Base-by-base conservation (phyloP, 1,140 invertebrate species). In the Tyrophagus putrescentiae region DNA sequence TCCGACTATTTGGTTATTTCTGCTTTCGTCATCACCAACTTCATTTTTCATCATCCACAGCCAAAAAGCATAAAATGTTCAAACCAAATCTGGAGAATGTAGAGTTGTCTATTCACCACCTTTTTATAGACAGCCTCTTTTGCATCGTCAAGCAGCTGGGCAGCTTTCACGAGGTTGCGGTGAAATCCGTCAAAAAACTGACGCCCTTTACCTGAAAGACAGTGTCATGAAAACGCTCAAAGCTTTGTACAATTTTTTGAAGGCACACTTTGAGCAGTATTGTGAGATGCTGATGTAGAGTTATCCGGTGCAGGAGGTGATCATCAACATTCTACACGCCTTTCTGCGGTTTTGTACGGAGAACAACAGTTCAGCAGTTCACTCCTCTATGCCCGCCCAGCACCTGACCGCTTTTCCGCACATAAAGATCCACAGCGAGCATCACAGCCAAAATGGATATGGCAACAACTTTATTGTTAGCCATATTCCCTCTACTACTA, bases 281-380 rank as follows among this genome's bases (percentile, higher is more conserved):
- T 73, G 97, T 11, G 77, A 80, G 60, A 78, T 83, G 42, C 83
- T 89, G 72, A 82, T 95, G 0, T 80, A 80, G 48, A 78, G 77
- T 4, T 80, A 84, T 29, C 78, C 84, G 0, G 73, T 96, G 21
- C 73, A 80, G 1, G 88, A 92, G n/a, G n/a, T n/a, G 56, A 79
- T 95, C 11, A 71, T 98, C 3, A 91, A 97, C 67, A 87, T 95
- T 68, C 83, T 97, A 44, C 95, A 99, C 72, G 80, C 91, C 4
- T 91, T 95, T 67, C 79, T 95, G 34, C 90, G 89, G 18, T 98
- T 92, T 71, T 98, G 95, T 73, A 79, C 87, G 48, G 92, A 96
- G 36, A n/a, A 23, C 23, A 29, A 56, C 6, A 28, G 27, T 21
- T 21, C 29, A 9, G 25, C 6, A 16, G 21, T 7, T 56, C n/a